Evolutionary conservation across 2,797 vertebrate genomes (phyloP).

Genomic region (Helostoma temminkii): DNA sequence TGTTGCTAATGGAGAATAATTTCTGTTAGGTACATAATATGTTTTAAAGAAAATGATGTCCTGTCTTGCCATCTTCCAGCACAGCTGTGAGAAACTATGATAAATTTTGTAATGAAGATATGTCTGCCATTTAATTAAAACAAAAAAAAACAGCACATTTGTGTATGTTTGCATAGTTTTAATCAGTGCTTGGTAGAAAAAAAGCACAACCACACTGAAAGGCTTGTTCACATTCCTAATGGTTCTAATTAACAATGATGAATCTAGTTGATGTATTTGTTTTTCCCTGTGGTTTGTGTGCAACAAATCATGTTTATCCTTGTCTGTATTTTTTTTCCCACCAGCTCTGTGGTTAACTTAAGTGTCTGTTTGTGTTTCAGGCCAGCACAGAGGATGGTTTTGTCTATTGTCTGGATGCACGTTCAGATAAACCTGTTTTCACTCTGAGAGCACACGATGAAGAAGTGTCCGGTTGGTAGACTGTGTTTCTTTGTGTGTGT

Average conservation of each 20-base stretch:
- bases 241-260: neutral
- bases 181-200: neutral
- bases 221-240: neutral
- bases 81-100: no score
- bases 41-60: no score
- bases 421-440: slow-evolving; percentile 94
- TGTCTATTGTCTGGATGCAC: slow-evolving; percentile 95
- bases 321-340: neutral
- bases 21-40: no score
- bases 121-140: no score
- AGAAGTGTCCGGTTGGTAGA: slow-evolving; percentile 91
- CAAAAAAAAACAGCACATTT: no score
- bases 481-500: no score
- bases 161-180: no score
- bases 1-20: no score
- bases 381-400: slow-evolving; percentile 98
- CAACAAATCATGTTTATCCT: neutral
- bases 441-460: slow-evolving; percentile 93
- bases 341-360: neutral
- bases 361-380: slow-evolving; percentile 74
- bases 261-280: neutral
- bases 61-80: no score
- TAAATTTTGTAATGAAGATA: no score
- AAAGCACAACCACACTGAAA: neutral
- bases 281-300: neutral